Evolutionary conservation across 2,797 vertebrate species (phyloP), one percentile per base, ranked within the genome.

Genomic region (Cetoscarus ocellatus): DNA sequence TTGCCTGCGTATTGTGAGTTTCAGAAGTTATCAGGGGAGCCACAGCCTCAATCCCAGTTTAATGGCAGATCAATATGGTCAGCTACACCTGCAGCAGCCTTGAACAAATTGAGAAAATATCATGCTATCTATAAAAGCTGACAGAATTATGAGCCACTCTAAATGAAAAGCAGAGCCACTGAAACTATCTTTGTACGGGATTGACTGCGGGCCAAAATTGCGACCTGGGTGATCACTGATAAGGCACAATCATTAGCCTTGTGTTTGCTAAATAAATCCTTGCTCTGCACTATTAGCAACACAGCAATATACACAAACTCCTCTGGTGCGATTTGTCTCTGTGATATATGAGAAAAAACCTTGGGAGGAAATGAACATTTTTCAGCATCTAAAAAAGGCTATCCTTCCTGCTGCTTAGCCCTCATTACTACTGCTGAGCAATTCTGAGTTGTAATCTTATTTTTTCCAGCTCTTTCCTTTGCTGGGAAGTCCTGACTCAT

Each of bases 121-220:
- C 75, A 88, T 63, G 50, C 38, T 18, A 79, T 79, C 85, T 80
- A 81, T 83, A 79, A 87, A 80, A 70, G 60, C 66, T 75, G 83
- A 80, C 77, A 83, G 74, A 81, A 58, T 76, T 79, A 84, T 75
- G 79, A 84, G 65, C 39, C 53, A 50, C 60, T 85, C 34, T 54
- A 70, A 85, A 86, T 87, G 71, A 88, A 87, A 83, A 84, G 72
- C 53, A 69, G 73, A 88, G 72, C 67, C 17, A 17, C 55, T 63
- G 40, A 78, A 84, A 71, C 49, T 61, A 71, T 77, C 68, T 79
- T 81, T 60, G 63, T 12, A 19, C 43, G 42, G 61, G 66, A 87
- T 87, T 78, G 80, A 83, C 51, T 66, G 67, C 52, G 74, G 53
- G 36, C 15, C 35, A 42, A 64, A 84, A 80, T 45, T 52, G 63